Evolutionary conservation across 2,888 invertebrate species (phyloP), one percentile per base, ranked within the genome.

Genomic region (Pseudococcus viburni): DNA sequence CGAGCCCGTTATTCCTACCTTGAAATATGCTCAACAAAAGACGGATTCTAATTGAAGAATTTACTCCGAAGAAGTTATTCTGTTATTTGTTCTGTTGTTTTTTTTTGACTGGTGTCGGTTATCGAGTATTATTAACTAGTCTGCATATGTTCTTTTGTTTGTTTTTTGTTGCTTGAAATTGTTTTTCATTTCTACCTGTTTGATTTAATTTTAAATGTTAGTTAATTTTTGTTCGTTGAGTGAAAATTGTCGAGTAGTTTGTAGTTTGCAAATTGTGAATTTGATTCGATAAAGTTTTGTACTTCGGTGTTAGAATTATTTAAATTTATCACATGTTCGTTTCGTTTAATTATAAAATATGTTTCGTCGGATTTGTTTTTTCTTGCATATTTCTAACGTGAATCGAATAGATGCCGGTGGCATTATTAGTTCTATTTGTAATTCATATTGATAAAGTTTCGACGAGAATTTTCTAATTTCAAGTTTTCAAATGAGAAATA

Each of bases 201-300:
- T 15, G 12, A 51, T 51, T 51, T 64, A 22, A 3, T 64, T 8
- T 19, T 64, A 11, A 22, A 22, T 22, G 22, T 64, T 12, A 9
- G 64, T 64, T 64, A 11, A 9, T 9, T 22, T 55, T 22, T 22
- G 8, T 19, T 64, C 19, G 22, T 64, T 64, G 22, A 2, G 22
- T 22, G 22, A 4, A 22, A 64, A 64, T 22, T 11, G 2, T 51
- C n/a, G n/a, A 12, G n/a, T 42, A 64, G 22, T 64, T 64, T 42
- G 8, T 42, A 42, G 22, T 64, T 64, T 6, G 19, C 64, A 64
- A 64, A 64, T 64, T 64, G 64, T 64, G 64, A 64, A 64, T 64
- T 64, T 64, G 9, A 64, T 64, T 64, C 22, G 7, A n/a, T n/a
- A n/a, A n/a, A 55, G n/a, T 55, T n/a, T 7, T n/a, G 1, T 55